These are phyloP conservation scores for Oreamnos americanus DNA, from an alignment of 2,113 vertebrate species.

Conservation along the genomic window DNA sequence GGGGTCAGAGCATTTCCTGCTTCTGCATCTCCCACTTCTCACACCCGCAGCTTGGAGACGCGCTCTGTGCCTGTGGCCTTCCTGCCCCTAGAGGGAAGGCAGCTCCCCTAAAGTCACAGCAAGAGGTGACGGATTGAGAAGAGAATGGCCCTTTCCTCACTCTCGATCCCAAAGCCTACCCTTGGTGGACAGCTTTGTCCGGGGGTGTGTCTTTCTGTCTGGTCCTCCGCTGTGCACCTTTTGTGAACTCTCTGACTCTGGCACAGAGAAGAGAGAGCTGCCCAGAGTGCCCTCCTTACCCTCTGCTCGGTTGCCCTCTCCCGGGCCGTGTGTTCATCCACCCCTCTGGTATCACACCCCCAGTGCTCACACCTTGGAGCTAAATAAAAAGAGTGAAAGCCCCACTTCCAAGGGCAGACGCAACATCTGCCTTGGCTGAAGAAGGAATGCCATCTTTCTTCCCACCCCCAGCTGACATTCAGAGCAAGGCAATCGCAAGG, in stretches of 20 bases:
- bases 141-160: neutral
- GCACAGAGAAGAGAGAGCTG: neutral
- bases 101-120: neutral
- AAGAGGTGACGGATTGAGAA: neutral
- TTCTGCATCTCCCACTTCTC: neutral
- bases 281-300: neutral
- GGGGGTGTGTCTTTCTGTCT: neutral
- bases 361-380: conserved; percentile 34
- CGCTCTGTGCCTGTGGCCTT: neutral
- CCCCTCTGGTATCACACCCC: neutral
- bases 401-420: neutral
- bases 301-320: neutral
- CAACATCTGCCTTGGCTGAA: neutral
- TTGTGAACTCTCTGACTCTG: neutral
- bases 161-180: too few relatives aligned
- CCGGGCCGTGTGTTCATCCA: neutral
- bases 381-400: conserved; percentile 49
- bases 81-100: neutral
- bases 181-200: neutral
- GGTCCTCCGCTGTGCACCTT: neutral
- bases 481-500: neutral
- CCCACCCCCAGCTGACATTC: neutral
- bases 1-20: neutral
- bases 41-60: neutral
- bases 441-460: neutral